Evolutionary conservation across 2,888 invertebrate genomes (phyloP), one percentile per base, ranked within the genome.

Genomic region (Drosophila nigricruria): DNA sequence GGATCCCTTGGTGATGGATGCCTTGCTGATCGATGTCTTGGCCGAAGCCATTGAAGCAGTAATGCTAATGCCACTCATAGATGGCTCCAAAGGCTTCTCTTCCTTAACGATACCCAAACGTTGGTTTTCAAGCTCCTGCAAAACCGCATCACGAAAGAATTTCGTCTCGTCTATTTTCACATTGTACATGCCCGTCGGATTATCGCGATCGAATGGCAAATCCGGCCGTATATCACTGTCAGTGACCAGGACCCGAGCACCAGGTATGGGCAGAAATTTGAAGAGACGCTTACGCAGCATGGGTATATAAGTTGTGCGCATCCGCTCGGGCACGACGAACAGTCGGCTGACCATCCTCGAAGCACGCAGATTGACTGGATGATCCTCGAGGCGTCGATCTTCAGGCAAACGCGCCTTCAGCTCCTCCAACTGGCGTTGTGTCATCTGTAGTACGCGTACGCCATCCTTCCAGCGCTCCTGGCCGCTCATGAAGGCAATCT

Each of bases 401-500:
- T 54, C 42, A 0, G 89, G 90, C 12, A 91, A 66, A 0, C 54
- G 42, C 3, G 49, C 54, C 53, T 86, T 91, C 0, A 83, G 54
- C 0, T 59, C 62, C 49, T 90, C 82, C 65, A 89, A 34, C 32
- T 91, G 87, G 2, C 62, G 62, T 0, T 40, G 25, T 0, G 91
- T 91, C 18, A 87, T 16, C 40, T 67, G 61, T 0, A 80, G 23
- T 0, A 83, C 79, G 1, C 80, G 81, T 0, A 82, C 76, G 1
- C 66, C 63, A 42, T 90, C 91, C 40, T 78, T 84, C 77, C 89
- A 92, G 5, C 92, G 91, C 42, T 92, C 91, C 67, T 83, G 83
- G 8, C 91, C 91, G 32, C 92, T 92, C 32, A 81, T 76, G 23
- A 92, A 92, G 1, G 91, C 92, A 16, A 92, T 83, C 58, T 92